Evolutionary conservation across 2,888 invertebrate species (phyloP).

Genomic region (Caenorhabditis wallacei): DNA sequence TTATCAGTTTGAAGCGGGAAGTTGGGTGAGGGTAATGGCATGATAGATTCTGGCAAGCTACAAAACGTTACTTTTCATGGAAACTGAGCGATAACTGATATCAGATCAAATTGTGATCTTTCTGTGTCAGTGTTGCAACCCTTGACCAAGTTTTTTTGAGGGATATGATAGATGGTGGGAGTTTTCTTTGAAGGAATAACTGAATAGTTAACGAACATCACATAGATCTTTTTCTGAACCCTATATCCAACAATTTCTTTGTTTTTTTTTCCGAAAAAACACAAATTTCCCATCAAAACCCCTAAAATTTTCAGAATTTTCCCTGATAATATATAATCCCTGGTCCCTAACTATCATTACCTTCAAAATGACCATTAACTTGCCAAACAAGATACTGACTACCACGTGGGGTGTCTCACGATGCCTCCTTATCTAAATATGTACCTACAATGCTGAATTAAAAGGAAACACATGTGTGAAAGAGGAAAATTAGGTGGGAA

Average conservation of each 20-base stretch:
- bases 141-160: slow-evolving; percentile 36
- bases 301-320: no score
- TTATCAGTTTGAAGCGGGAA: slow-evolving; percentile 20
- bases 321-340: no score
- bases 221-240: neutral
- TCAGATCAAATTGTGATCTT: slow-evolving; percentile 60
- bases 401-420: slow-evolving; percentile 48
- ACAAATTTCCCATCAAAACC: no score
- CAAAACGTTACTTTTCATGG: slow-evolving; percentile 58
- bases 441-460: slow-evolving; percentile 1
- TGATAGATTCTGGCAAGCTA: slow-evolving; percentile 44
- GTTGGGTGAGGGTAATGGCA: slow-evolving; percentile 35
- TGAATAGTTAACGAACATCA: neutral
- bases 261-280: no score
- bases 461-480: slow-evolving; percentile 14
- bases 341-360: neutral
- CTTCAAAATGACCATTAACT: neutral
- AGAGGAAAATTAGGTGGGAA: neutral
- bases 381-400: slow-evolving; percentile 25
- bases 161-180: neutral
- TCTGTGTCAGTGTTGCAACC: slow-evolving; percentile 20
- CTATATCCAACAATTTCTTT: no score
- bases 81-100: slow-evolving; percentile 46
- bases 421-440: slow-evolving; percentile 8
- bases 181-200: neutral